A percentile compares a stretch with the other conserved stretches of the same genome.
Evolutionary conservation across 2,113 vertebrate species (phyloP).

Genomic region (Dicentrarchus labrax): DNA sequence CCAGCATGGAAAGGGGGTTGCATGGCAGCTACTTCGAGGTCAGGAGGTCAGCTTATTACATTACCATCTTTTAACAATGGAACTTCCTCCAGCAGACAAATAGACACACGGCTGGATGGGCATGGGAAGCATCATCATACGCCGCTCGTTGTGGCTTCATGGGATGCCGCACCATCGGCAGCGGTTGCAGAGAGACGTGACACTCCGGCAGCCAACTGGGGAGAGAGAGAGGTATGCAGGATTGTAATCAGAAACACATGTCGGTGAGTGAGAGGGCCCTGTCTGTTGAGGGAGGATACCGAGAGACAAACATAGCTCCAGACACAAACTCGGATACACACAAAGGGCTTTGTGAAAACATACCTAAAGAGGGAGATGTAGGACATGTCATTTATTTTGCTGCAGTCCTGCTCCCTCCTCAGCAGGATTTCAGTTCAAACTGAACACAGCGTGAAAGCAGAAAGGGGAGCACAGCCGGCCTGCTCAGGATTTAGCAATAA

Average conservation of each 20-base stretch:
- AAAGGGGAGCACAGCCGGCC: conserved; percentile 32
- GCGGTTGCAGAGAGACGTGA: conserved; percentile 59
- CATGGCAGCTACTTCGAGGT: conserved; percentile 73
- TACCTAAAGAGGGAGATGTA: conserved; percentile 66
- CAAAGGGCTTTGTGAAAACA: conserved; percentile 75
- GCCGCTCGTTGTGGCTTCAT: conserved; percentile 51
- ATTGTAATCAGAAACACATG: conserved; percentile 81
- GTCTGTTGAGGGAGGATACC: conserved; percentile 69
- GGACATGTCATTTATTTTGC: conserved; percentile 72
- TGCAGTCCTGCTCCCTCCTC: conserved; percentile 44
- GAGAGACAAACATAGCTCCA: conserved; percentile 64
- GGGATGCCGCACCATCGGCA: conserved; percentile 54
- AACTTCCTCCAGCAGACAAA: conserved; percentile 80
- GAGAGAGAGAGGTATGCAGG: conserved; percentile 63
- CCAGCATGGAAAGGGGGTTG: conserved; percentile 76
- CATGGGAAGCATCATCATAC: conserved; percentile 79
- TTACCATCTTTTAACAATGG: conserved; percentile 85
- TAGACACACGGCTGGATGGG: conserved; percentile 67
- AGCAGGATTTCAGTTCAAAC: conserved; percentile 54
- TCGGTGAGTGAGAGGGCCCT: conserved; percentile 55
- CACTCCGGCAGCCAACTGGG: conserved; percentile 50
- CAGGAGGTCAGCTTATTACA: conserved; percentile 86
- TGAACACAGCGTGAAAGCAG: conserved; percentile 19
- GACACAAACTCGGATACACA: conserved; percentile 37
- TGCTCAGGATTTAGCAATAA: conserved; percentile 67